Conservation (phyloP, 30 jellyfish, hydroid and myxozoan genomes). For the Chrysaora quinquecirrha region DNA sequence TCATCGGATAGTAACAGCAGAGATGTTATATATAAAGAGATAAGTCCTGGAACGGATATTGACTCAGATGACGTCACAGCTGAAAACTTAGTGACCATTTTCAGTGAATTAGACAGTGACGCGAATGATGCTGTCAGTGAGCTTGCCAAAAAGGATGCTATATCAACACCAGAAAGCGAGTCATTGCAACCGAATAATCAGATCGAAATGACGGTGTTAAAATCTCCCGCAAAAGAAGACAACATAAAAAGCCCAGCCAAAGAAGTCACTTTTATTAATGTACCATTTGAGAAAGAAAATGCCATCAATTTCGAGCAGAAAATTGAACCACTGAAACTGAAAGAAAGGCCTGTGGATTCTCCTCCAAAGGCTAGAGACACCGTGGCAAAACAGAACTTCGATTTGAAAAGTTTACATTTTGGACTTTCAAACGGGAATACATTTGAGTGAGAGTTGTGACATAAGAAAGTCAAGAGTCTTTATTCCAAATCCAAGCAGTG, state of each 20-base stretch:
- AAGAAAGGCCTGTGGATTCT: not conserved
- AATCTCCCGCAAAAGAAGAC: not conserved
- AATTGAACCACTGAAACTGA: constrained; percentile 3
- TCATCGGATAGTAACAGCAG: not conserved
- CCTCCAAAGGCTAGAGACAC: not conserved
- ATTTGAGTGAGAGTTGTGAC: constrained; percentile 50
- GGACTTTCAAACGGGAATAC: constrained; percentile 70
- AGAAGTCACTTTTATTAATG: constrained; percentile 11
- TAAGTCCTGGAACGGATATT: constrained; percentile 31
- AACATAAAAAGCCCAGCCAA: not conserved
- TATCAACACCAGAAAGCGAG: constrained; percentile 19
- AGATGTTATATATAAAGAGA: constrained; percentile 39
- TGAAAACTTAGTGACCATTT: constrained; percentile 71
- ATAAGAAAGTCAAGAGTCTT: too few relatives aligned
- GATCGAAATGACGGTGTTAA: constrained; percentile 57
- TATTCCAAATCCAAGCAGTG: too few relatives aligned
- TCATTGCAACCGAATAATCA: constrained; percentile 25
- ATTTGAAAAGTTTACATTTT: constrained; percentile 50
- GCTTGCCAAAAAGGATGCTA: constrained; percentile 47
- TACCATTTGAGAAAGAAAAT: constrained; percentile 12
- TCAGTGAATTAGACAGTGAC: constrained; percentile 71
- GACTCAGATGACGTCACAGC: constrained; percentile 77
- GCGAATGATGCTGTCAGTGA: constrained; percentile 12
- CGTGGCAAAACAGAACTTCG: constrained; percentile 10
- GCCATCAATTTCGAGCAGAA: constrained; percentile 47